Evolutionary conservation across 1,140 invertebrate genomes (phyloP).

Genomic region (Geopemphigus sp.): DNA sequence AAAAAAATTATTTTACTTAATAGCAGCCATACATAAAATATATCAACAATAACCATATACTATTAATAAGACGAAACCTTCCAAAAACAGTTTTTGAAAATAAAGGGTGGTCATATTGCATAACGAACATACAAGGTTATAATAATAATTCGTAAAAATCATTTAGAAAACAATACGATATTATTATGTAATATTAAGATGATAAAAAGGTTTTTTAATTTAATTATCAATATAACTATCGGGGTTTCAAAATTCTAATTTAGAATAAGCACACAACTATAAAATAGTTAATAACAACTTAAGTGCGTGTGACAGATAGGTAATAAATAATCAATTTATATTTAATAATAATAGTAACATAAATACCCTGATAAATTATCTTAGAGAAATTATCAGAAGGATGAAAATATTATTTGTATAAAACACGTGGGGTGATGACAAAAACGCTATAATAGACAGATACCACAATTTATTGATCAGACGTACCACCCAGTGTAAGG

Average conservation of each 20-base stretch:
- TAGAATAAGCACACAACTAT: not conserved
- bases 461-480: constrained; percentile 34
- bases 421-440: constrained; percentile 1
- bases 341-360: too few relatives aligned
- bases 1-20: not conserved
- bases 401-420: too few relatives aligned
- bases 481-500: constrained; percentile 15
- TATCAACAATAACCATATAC: not conserved
- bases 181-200: too few relatives aligned
- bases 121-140: not conserved
- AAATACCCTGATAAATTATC: too few relatives aligned
- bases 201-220: not conserved
- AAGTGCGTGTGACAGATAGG: too few relatives aligned
- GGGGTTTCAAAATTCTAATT: too few relatives aligned
- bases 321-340: too few relatives aligned
- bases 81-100: not conserved
- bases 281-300: too few relatives aligned
- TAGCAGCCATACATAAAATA: not conserved
- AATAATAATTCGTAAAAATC: too few relatives aligned
- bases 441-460: not conserved
- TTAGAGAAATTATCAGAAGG: too few relatives aligned
- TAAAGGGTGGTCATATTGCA: not conserved
- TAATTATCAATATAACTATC: too few relatives aligned
- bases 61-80: not conserved
- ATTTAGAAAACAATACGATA: too few relatives aligned